phyloP scores from a whole-genome alignment of 2,797 vertebrate species.

The Scyliorhinus canicula region DNA sequence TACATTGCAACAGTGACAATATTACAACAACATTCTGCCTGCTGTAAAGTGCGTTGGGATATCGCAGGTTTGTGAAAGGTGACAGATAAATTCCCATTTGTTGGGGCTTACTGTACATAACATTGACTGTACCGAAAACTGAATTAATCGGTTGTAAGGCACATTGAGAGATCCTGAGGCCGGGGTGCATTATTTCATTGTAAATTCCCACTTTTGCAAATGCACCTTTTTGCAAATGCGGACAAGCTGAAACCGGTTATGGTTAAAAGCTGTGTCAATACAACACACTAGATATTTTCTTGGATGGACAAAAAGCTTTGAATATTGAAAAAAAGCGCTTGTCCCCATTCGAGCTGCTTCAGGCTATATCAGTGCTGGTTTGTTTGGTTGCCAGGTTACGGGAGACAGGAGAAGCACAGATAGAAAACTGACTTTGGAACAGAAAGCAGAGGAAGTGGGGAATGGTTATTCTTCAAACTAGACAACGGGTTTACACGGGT shows the following conservation, averaged over 20 bases:
- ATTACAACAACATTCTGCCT: background rate
- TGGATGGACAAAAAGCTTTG: background rate
- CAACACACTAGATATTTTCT: background rate
- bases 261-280: background rate
- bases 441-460: background rate
- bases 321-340: background rate
- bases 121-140: background rate
- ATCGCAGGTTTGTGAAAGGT: background rate
- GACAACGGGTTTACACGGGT: too few species aligned
- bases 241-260: background rate
- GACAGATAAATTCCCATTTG: background rate
- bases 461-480: too few species aligned
- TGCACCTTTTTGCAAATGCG: background rate
- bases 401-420: background rate
- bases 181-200: background rate
- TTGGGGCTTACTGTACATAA: background rate
- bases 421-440: background rate
- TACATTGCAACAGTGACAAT: background rate
- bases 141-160: too few species aligned
- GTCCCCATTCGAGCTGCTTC: background rate
- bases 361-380: background rate
- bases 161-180: background rate
- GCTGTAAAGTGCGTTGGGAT: background rate
- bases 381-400: background rate
- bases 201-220: too few species aligned